phyloP scores from a whole-genome alignment of 2,888 invertebrate genomes.

The Boloria selene region DNA sequence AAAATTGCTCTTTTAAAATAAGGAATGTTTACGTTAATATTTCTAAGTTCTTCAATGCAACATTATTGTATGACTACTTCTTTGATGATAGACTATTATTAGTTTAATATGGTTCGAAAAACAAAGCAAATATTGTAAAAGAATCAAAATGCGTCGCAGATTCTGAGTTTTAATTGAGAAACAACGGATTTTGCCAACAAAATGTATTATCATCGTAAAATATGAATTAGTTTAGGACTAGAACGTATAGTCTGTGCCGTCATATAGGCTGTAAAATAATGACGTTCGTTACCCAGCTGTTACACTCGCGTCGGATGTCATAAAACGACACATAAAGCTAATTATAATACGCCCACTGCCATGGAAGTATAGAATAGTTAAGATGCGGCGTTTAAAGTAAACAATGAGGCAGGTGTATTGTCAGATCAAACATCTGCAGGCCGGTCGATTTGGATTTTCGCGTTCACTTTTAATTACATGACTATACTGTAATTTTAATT shows the following conservation, averaged over 20 bases:
- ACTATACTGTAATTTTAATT: too few relatives aligned
- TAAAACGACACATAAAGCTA: constrained; percentile 72
- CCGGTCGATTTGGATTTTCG: not conserved
- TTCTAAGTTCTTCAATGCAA: too few relatives aligned
- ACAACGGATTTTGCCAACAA: not conserved
- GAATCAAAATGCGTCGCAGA: too few relatives aligned
- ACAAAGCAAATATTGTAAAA: too few relatives aligned
- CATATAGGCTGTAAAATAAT: constrained; percentile 56
- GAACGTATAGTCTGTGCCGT: constrained; percentile 26
- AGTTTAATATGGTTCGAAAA: too few relatives aligned
- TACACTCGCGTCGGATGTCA: constrained; percentile 67
- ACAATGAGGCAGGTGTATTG: constrained; percentile 37
- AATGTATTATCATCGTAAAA: constrained; percentile 4
- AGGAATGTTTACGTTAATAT: too few relatives aligned
- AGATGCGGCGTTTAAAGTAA: constrained; percentile 46
- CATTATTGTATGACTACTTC: not conserved
- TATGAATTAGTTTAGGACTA: not conserved
- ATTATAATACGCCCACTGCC: constrained; percentile 60
- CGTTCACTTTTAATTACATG: too few relatives aligned
- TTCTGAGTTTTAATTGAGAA: not conserved
- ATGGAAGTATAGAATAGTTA: constrained; percentile 36
- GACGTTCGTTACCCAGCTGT: constrained; percentile 66
- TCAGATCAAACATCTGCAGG: not conserved
- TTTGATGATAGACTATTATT: not conserved
- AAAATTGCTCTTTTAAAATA: too few relatives aligned